Conservation (phyloP, 2,797 vertebrate species). For the Hemitrygon akajei region DNA sequence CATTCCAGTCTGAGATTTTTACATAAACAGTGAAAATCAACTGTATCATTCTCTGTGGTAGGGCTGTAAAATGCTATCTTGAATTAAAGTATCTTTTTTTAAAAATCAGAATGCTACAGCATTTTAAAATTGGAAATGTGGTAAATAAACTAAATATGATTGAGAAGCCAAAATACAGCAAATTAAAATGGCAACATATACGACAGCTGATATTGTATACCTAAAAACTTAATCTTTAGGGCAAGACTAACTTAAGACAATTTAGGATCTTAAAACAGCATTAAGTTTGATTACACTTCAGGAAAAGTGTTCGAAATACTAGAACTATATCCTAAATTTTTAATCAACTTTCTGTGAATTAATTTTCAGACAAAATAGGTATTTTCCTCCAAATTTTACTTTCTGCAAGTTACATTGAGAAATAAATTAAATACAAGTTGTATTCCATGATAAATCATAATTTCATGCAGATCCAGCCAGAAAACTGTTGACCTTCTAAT, state of each 20-base stretch:
- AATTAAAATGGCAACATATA: not conserved
- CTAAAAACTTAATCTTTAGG: not conserved
- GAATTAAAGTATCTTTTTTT: not conserved
- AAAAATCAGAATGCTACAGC: not conserved
- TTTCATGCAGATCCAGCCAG: not conserved
- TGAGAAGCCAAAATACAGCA: not conserved
- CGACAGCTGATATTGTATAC: not conserved
- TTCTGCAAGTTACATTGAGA: not conserved
- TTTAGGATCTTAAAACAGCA: not conserved
- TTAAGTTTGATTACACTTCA: too few relatives aligned
- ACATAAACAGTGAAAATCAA: not conserved
- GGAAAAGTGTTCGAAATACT: not conserved
- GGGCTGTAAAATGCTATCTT: not conserved
- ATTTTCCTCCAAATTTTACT: not conserved
- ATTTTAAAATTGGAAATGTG: not conserved
- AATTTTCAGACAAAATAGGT: not conserved
- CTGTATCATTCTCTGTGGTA: not conserved
- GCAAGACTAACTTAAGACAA: not conserved
- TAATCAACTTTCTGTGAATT: not conserved
- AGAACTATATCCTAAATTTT: not conserved
- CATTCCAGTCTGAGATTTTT: not conserved
- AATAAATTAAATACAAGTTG: not conserved
- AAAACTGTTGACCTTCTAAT: not conserved
- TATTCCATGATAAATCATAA: not conserved
- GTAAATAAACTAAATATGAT: not conserved